Evolutionary conservation across 1,140 invertebrate species (phyloP).

Genomic region (Aplysia californica): DNA sequence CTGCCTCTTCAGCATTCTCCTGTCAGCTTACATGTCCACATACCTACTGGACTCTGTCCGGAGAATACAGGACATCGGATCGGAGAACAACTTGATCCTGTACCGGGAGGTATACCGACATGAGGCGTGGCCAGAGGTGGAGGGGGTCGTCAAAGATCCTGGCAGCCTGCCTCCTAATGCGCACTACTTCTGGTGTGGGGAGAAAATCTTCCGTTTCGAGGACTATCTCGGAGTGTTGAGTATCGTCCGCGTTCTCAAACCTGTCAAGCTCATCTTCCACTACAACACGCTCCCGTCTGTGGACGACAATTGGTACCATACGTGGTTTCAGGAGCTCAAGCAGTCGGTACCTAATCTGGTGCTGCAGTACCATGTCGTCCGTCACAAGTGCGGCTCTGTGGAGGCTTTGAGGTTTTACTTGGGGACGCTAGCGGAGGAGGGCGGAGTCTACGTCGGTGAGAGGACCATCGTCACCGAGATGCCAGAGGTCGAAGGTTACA

Average conservation of each 20-base stretch:
- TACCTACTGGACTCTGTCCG: too few relatives aligned
- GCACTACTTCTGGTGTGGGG: slow-evolving; percentile 34
- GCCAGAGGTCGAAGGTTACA: too few relatives aligned
- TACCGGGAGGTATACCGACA: too few relatives aligned
- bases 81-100: too few relatives aligned
- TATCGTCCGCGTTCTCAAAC: slow-evolving; percentile 3
- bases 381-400: background rate
- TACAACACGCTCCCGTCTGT: slow-evolving; percentile 18
- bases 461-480: background rate
- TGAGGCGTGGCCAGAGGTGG: too few relatives aligned
- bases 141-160: too few relatives aligned
- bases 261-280: slow-evolving; percentile 30
- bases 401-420: background rate
- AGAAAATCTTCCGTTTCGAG: slow-evolving; percentile 29
- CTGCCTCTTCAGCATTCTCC: too few relatives aligned
- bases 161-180: too few relatives aligned
- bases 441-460: slow-evolving; percentile 19
- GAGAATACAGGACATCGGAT: too few relatives aligned
- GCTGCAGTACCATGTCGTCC: background rate
- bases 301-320: slow-evolving; percentile 24
- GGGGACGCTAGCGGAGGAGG: background rate
- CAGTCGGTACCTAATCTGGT: slow-evolving; percentile 18
- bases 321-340: slow-evolving; percentile 31
- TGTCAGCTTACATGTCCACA: too few relatives aligned
- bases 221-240: slow-evolving; percentile 26